These are phyloP conservation scores for Mylabris sibirica DNA, from an alignment of 2,888 invertebrate genomes.

Conservation along the genomic window DNA sequence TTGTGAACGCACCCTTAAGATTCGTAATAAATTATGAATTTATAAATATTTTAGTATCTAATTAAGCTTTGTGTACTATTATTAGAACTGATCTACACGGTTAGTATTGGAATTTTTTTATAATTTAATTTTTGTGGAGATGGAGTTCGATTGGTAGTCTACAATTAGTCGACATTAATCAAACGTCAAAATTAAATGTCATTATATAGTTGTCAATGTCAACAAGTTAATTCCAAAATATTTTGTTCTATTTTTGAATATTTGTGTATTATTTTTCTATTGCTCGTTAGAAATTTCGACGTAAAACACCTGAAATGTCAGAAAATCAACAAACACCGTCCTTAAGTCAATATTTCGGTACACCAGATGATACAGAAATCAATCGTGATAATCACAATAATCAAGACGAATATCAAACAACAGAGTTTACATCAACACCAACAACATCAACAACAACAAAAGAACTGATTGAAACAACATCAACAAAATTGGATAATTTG, in stretches of 20 bases:
- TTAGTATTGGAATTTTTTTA: no score
- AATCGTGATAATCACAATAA: no score
- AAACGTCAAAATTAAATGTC: slow-evolving; percentile 7
- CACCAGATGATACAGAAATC: slow-evolving; percentile 36
- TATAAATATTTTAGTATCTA: no score
- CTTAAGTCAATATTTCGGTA: slow-evolving; percentile 67
- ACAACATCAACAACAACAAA: slow-evolving; percentile 28
- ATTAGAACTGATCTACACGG: no score
- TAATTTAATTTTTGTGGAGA: no score
- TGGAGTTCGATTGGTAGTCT: background rate
- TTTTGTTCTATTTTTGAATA: slow-evolving; percentile 8
- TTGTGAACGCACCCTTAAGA: no score
- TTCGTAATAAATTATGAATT: no score
- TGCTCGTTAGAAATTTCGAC: background rate
- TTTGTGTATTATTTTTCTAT: background rate
- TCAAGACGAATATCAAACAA: slow-evolving; percentile 23
- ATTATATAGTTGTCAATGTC: slow-evolving; percentile 9
- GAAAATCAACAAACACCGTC: slow-evolving; percentile 64
- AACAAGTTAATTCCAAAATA: slow-evolving; percentile 1
- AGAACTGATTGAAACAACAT: slow-evolving; percentile 44
- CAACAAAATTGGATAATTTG: slow-evolving; percentile 44
- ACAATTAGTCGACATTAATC: background rate
- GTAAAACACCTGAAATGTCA: slow-evolving; percentile 35
- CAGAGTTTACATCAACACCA: slow-evolving; percentile 41
- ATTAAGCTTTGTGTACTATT: no score